phyloP scores from a whole-genome alignment of 2,888 invertebrate genomes.

The Mesochorus sp. region DNA sequence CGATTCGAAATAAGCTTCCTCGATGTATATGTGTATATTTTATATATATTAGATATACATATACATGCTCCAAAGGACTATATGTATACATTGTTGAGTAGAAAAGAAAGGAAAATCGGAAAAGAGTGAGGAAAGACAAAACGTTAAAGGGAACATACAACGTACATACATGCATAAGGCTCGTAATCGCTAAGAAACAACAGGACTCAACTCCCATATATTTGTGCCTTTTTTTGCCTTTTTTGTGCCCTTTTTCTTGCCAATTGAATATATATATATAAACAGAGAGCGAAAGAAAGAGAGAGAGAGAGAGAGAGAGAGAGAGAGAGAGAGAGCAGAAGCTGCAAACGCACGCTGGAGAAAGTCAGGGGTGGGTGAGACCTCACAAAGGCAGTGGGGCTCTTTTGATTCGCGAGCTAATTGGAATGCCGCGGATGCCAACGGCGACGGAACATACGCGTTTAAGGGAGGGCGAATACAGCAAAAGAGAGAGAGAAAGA shows the following conservation, averaged over 20 bases:
- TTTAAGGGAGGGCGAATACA: constrained; percentile 35
- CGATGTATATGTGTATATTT: not conserved
- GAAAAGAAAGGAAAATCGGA: constrained; percentile 27
- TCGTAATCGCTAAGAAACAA: not conserved
- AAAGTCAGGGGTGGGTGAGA: constrained; percentile 73
- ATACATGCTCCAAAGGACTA: not conserved
- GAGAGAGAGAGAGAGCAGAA: constrained; percentile 47
- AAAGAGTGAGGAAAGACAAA: constrained; percentile 41
- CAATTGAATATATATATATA: not conserved
- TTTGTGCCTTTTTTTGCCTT: not conserved
- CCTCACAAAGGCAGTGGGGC: constrained; percentile 81
- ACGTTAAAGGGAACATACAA: constrained; percentile 11
- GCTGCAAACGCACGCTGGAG: constrained; percentile 36
- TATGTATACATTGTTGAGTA: not conserved
- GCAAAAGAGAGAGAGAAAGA: constrained; percentile 63
- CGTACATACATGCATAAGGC: not conserved
- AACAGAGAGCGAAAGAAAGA: constrained; percentile 50
- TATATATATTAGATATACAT: not conserved
- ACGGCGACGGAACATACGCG: constrained; percentile 77
- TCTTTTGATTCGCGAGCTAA: constrained; percentile 82
- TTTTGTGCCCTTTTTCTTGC: not conserved
- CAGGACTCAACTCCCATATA: not conserved
- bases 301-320: constrained; percentile 43
- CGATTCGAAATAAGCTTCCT: not conserved
- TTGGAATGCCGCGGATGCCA: constrained; percentile 82